phyloP scores from a whole-genome alignment of 2,888 invertebrate species.

The Synanthedon vespiformis region DNA sequence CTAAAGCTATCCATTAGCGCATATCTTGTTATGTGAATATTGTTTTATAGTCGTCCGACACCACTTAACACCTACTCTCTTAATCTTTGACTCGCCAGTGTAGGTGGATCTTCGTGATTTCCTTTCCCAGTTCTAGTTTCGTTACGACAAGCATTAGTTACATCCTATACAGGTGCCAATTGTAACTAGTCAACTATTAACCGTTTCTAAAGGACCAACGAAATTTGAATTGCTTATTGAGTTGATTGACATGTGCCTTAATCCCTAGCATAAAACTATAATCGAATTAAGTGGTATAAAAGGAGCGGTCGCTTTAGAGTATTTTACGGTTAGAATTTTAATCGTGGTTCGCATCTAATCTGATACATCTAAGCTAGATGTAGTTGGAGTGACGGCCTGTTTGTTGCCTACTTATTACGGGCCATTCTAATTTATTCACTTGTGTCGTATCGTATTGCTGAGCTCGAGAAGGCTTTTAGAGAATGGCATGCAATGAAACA shows the following conservation, averaged over 20 bases:
- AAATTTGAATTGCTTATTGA: constrained; percentile 63
- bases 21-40: not conserved
- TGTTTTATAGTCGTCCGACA: not conserved
- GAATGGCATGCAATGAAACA: not conserved
- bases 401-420: constrained; percentile 21
- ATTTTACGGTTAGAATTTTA: constrained; percentile 21
- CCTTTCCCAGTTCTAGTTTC: not conserved
- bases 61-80: not conserved
- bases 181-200: constrained; percentile 18
- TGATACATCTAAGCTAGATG: constrained; percentile 37
- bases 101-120: not conserved
- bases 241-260: constrained; percentile 56
- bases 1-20: not conserved
- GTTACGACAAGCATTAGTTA: too few species aligned
- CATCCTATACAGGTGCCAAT: not conserved
- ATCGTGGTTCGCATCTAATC: constrained; percentile 23
- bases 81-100: not conserved
- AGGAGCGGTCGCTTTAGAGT: not conserved
- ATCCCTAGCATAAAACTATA: constrained; percentile 38
- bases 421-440: constrained; percentile 31
- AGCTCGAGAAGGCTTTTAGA: constrained; percentile 4
- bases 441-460: constrained; percentile 12
- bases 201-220: constrained; percentile 51
- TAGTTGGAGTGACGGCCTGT: constrained; percentile 27
- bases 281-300: constrained; percentile 27